Evolutionary conservation across 2,888 invertebrate species (phyloP).

Genomic region (Tetanocera ferruginea): DNA sequence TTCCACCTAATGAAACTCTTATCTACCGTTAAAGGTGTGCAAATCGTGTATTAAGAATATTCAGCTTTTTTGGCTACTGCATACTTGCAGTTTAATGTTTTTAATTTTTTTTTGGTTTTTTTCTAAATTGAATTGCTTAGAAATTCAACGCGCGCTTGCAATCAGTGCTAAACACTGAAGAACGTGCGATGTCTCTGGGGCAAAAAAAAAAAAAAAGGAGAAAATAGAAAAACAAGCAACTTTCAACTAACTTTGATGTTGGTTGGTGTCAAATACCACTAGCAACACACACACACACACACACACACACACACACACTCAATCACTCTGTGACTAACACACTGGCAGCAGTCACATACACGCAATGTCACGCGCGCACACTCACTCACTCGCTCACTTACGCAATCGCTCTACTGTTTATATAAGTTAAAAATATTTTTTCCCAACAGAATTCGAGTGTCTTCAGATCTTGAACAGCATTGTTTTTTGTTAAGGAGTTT

Average conservation of each 20-base stretch:
- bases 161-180: slow-evolving; percentile 7
- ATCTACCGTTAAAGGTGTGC: no score
- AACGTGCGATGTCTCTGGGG: slow-evolving; percentile 5
- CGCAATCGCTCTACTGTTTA: no score
- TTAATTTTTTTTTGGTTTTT: neutral
- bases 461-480: no score
- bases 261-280: slow-evolving; percentile 7
- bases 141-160: neutral
- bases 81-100: neutral
- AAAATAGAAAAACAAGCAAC: no score
- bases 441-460: no score
- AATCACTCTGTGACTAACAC: neutral
- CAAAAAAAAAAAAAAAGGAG: no score
- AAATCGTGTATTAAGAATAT: neutral
- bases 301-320: neutral
- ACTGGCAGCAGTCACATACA: neutral
- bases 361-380: neutral
- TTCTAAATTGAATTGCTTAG: neutral
- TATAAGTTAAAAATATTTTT: no score
- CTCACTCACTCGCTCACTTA: neutral
- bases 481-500: no score
- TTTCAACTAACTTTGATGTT: neutral
- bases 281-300: neutral
- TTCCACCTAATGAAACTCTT: no score
- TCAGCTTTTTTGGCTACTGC: neutral